Base-by-base conservation (phyloP, 2,113 vertebrate species). In the Ovis canadensis region DNA sequence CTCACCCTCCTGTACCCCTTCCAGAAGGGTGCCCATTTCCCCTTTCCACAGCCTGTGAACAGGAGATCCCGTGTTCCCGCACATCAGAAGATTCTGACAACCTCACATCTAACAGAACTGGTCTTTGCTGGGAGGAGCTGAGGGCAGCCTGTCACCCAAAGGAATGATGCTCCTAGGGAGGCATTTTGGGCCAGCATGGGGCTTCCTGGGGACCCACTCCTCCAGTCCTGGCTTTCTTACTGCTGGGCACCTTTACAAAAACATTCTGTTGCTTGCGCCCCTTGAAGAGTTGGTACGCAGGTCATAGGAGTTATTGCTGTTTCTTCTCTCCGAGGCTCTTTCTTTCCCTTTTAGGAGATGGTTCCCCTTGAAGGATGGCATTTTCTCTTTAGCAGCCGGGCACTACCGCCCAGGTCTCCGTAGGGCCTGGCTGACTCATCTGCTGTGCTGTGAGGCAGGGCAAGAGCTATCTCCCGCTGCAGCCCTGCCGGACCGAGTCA, bases 221-320 rank as follows among this genome's bases (percentile, higher is more conserved):
- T 55, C 81, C n/a, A 5, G 12, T 3, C 27, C 54, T 19, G 60
- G 48, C 52, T 33, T 81, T 81, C 45, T 81, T 52, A 33, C 29
- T 52, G 16, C 33, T 80, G 43, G 43, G 40, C 31, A 21, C 16
- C 50, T 90, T 85, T 92, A 40, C 59, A 55, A 23, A 93, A 25
- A 6, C 25, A 7, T 11, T 40, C 29, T 17, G 71, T 23, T n/a
- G 3, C 1, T 0, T 0, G 52, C 12, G 29, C 60, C 57, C 80
- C 6, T 29, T 6, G n/a, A 17, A 21, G 84, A 57, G 17, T 12
- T 25, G 50, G 60, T 9, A 10, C 50, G 0, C 5, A 11, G 12
- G 33, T 12, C 3, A 84, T 14, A 16, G n/a, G 43, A 71, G 4
- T n/a, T 4, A 33, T 2, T 14, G 5, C 45, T 36, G 0, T 0